Base-by-base conservation (phyloP, 2,797 vertebrate species). In the Cichlasoma orientale region DNA sequence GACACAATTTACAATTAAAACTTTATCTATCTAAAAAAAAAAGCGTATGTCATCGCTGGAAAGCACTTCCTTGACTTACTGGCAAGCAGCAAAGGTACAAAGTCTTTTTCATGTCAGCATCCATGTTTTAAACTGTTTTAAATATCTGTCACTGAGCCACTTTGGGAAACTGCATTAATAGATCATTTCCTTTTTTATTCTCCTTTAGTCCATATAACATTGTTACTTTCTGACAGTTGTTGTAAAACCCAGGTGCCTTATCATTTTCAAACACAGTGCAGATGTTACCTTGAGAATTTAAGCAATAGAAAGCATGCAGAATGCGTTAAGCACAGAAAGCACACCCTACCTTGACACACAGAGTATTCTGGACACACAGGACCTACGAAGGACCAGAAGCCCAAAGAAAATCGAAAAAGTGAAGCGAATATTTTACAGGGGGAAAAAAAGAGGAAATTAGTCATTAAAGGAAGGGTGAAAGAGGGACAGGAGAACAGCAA, bases 261-360 rank as follows among this genome's bases (percentile, higher is more conserved):
- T 63, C 38, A 41, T 41, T 41, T 41, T 41, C 38, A 19, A 63
- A 23, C n/a, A 13, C 44, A 13, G 36, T 8, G 4, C 36, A 76
- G 27, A 56, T 56, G 23, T 56, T 56, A n/a, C 36, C 21, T 2
- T n/a, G 19, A 50, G 19, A 56, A 10, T 16, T n/a, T 13, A 23
- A 61, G 41, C 7, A 0, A 18, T 9, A 5, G n/a, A 66, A 68
- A 73, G 72, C 66, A 73, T 61, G 82, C 72, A 79, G 77, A 54
- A 73, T 16, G 53, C 53, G 61, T 73, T 58, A 58, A 75, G 73
- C 78, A 74, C 3, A 23, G 23, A 31, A 71, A 84, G 61, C 63
- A 16, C 21, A 72, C 56, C 79, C 50, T 93, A 93, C 90, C 91
- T 92, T 92, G 86, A 81, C 93, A 94, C 41, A 90, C 61, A 2